Evolutionary conservation across 2,113 vertebrate species (phyloP).

Genomic region (Cyprinus carpio): DNA sequence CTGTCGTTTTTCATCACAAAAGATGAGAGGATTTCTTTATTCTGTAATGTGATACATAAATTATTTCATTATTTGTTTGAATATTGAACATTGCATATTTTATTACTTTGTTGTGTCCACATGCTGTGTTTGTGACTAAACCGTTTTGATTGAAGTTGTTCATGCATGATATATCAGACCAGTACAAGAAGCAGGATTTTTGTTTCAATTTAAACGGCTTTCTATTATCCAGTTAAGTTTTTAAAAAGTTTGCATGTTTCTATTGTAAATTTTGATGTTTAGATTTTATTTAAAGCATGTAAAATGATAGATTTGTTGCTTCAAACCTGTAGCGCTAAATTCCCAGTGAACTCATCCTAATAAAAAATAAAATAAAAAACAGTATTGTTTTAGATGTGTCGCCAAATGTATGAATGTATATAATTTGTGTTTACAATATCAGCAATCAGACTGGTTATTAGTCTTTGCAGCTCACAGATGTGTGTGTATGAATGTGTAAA

Average conservation of each 20-base stretch:
- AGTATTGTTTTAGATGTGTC: not conserved
- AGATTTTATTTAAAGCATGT: not conserved
- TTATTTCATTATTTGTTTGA: not conserved
- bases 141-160: not conserved
- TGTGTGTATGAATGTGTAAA: slow-evolving; percentile 1
- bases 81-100: not conserved
- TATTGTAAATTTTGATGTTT: not conserved
- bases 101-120: not conserved
- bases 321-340: not conserved
- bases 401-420: not conserved
- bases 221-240: not conserved
- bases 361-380: not conserved
- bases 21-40: not conserved
- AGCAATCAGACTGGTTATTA: not conserved
- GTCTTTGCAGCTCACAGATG: not conserved
- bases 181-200: not conserved
- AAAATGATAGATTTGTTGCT: not conserved
- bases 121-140: not conserved
- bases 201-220: not conserved
- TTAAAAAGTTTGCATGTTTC: not conserved
- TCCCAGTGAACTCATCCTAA: not conserved
- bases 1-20: not conserved
- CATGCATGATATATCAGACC: not conserved
- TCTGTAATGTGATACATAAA: not conserved
- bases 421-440: not conserved